phyloP scores from a whole-genome alignment of 2,888 invertebrate species.

The Graphium colonna region DNA sequence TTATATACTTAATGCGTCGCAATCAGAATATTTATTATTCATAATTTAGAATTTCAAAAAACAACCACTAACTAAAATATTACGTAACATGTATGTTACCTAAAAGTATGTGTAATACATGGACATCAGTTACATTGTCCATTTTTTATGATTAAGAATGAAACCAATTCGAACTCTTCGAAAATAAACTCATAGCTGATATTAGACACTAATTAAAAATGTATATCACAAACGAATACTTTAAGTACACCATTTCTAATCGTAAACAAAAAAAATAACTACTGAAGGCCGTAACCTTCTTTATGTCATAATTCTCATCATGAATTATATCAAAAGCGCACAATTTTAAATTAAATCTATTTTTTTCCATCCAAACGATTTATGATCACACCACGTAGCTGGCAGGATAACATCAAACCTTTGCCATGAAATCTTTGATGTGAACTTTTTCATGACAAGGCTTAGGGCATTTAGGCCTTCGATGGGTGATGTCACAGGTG shows the following conservation, averaged over 20 bases:
- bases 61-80: no score
- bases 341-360: background rate
- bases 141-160: background rate
- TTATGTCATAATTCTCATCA: no score
- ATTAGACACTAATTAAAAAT: no score
- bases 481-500: constrained; percentile 1
- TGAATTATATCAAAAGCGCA: no score
- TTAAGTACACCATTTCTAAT: background rate
- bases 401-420: background rate
- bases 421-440: background rate
- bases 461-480: background rate
- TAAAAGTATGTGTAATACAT: background rate
- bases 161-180: background rate
- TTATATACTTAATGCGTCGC: no score
- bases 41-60: no score
- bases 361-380: background rate
- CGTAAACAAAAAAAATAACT: background rate
- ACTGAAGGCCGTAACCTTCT: background rate
- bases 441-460: background rate
- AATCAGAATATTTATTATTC: no score
- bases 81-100: background rate
- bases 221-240: no score
- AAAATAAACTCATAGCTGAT: background rate
- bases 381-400: background rate
- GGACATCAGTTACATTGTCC: background rate